These are phyloP conservation scores for Lissocephala sabroskyi DNA, from an alignment of 2,888 invertebrate species.

Conservation along the genomic window DNA sequence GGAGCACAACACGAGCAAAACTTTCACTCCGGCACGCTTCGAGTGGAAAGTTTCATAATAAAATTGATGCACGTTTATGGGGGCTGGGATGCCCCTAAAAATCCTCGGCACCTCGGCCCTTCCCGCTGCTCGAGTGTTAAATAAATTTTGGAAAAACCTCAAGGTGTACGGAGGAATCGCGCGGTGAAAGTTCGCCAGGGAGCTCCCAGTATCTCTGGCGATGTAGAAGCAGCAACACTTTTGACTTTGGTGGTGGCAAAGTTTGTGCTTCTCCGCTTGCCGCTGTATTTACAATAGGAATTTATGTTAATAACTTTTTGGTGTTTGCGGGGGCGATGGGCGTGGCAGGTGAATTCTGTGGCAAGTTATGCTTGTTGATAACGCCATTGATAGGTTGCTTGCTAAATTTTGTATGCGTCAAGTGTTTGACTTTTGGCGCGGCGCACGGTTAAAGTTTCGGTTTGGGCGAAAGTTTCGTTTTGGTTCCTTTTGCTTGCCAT, in stretches of 20 bases:
- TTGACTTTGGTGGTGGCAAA: constrained; percentile 46
- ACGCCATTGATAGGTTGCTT: constrained; percentile 53
- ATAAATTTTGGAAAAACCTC: constrained; percentile 59
- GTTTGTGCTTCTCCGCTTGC: background rate
- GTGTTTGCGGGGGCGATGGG: constrained; percentile 8
- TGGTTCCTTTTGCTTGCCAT: background rate
- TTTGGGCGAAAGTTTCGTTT: constrained; percentile 6
- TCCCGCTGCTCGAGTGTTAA: constrained; percentile 46
- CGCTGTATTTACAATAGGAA: constrained; percentile 38
- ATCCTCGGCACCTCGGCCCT: too few relatives aligned
- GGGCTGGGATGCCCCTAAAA: too few relatives aligned
- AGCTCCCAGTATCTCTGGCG: too few relatives aligned
- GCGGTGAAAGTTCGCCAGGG: too few relatives aligned
- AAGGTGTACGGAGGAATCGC: constrained; percentile 31
- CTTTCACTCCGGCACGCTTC: constrained; percentile 29
- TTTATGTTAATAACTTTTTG: constrained; percentile 60
- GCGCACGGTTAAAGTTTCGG: too few relatives aligned
- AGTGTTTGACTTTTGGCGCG: constrained; percentile 22
- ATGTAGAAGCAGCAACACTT: too few relatives aligned
- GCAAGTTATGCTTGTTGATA: constrained; percentile 48
- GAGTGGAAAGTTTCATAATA: constrained; percentile 53
- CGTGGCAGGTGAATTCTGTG: background rate
- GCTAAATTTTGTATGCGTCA: constrained; percentile 42
- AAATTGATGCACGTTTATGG: constrained; percentile 49
- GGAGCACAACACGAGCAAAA: constrained; percentile 5